Evolutionary conservation across 2,113 vertebrate genomes (phyloP).

Genomic region (Morone saxatilis): DNA sequence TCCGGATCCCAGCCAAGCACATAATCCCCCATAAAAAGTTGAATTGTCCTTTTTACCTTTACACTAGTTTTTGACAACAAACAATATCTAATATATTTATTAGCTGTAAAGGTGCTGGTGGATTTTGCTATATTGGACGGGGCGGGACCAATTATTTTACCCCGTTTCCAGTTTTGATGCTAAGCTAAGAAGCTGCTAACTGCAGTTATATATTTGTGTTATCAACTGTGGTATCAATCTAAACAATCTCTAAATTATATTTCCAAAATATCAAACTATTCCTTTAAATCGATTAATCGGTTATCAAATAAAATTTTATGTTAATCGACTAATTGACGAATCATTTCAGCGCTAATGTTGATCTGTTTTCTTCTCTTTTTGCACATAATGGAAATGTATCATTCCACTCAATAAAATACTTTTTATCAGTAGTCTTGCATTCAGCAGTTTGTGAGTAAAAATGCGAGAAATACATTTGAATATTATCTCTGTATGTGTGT

Average conservation of each 20-base stretch:
- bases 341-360: neutral
- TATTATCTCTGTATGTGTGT: neutral
- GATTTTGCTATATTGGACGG: neutral
- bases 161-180: neutral
- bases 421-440: slow-evolving; percentile 2
- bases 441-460: slow-evolving; percentile 4
- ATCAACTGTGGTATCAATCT: neutral
- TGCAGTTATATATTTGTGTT: neutral
- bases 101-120: neutral
- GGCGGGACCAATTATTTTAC: too few relatives aligned
- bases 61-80: neutral
- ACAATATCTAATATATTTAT: neutral
- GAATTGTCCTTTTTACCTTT: too few relatives aligned
- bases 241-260: neutral
- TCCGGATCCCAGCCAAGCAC: neutral
- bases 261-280: neutral
- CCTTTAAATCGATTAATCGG: neutral
- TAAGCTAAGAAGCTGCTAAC: neutral
- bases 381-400: slow-evolving; percentile 16
- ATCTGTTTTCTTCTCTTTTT: slow-evolving; percentile 9
- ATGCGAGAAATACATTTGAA: neutral
- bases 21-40: too few relatives aligned
- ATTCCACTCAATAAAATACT: slow-evolving; percentile 46
- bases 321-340: neutral
- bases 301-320: neutral